Evolutionary conservation across 1,140 invertebrate genomes (phyloP), one percentile per base, ranked within the genome.

Genomic region (Nilaparvata lugens): DNA sequence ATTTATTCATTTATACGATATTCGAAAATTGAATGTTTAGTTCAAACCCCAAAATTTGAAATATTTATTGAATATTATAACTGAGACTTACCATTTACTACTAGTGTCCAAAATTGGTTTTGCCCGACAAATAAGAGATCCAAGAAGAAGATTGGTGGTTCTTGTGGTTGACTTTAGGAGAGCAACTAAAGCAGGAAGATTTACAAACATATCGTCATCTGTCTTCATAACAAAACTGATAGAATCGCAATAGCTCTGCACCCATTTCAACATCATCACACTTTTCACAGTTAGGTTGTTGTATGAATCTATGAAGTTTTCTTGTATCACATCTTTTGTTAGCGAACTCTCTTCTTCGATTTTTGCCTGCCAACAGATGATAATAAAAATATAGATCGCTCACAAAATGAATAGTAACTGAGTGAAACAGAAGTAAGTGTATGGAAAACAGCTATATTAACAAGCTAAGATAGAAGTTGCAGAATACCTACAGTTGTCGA

Each of bases 261-360:
- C 81, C 84, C 89, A 90, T 71, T 93, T 93, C 43, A 95, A 73
- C 73, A 92, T 80, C 81, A 91, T 85, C 14, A 91, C 81, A 16
- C 87, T 89, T 71, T 97, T 97, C 6, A 95, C 72, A 0, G 93
- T 96, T 53, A 97, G 76, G 80, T 97, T 97, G 71, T 92, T 89
- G 72, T 97, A 97, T 1, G 87, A 85, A 72, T 97, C 94, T 11
- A 87, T 69, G 70, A 95, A 96, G 56, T 83, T 83, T 72, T 93
- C 91, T 75, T 95, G 89, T 40, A 97, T 86, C n/a, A 97, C 84
- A 73, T 97, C 93, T 24, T 84, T 81, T 66, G 84, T 84, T 24
- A 74, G 73, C 21, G 76, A 75, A 67, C 84, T 79, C 71, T 92
- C 89, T 19, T 76, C 73, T 21, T 74, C 73, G 2, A 91, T 67